Evolutionary conservation across 2,113 vertebrate species (phyloP), one percentile per base, ranked within the genome.

Genomic region (Lucifuga dentata): DNA sequence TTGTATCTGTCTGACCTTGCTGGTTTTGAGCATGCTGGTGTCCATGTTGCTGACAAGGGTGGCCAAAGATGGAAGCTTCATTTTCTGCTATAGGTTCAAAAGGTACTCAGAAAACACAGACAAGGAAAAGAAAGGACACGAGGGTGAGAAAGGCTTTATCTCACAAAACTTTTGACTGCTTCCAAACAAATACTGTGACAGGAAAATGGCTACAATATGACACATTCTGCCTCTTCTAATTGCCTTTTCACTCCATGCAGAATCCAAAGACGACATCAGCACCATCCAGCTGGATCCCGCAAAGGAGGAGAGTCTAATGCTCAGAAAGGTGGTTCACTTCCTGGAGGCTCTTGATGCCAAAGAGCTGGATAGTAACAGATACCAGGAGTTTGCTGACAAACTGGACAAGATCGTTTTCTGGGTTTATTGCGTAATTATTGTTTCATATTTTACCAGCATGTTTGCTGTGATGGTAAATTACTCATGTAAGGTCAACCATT

Each of bases 1-100:
- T 72, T 88, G 85, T 5, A 10, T 89, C 46, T 91, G 89, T 23
- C 74, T 92, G 66, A n/a, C 89, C 23, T 2, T 90, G 16, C 13
- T 93, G 87, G 73, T 93, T 36, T 0, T 87, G 17, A 93, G 91
- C 67, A 92, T 90, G 89, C 60, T 92, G 57, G 60, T 64, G 17
- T 92, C 91, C 32, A 75, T 93, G 75, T 9, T 92, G 63, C 59
- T 90, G 38, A 91, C 90, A 2, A 73, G 82, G 2, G 24, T 92
- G 52, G 64, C 81, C 33, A 41, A 45, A n/a, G 86, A 90, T 1
- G 88, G 88, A 6, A 15, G 36, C 5, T 1, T 87, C 9, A 1
- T 65, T 17, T 68, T 79, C 39, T 79, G 48, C 60, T 56, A 15
- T 44, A 46, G 5, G 8, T 24, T 12, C 2, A 61, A 65, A 68